Percentiles rank a stretch among this genome's conserved stretches.
These are phyloP conservation scores for Litocranius walleri DNA, from an alignment of 2,113 vertebrate species.

Conservation along the genomic window DNA sequence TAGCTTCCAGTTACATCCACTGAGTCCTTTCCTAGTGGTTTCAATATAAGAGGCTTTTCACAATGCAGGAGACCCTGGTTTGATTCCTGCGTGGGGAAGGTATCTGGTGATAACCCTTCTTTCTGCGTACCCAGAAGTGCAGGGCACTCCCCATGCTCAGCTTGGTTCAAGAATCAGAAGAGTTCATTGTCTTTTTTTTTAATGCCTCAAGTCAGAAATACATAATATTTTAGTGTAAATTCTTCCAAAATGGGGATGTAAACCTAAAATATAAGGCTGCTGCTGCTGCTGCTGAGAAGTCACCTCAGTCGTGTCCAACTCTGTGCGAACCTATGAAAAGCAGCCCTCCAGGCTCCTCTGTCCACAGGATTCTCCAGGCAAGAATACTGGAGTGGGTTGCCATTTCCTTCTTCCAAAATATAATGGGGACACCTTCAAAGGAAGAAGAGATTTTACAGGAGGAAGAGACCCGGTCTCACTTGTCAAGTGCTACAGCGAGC, in stretches of 20 bases:
- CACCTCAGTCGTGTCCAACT: background rate
- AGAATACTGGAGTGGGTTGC: background rate
- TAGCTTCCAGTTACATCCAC: background rate
- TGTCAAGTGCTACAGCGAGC: background rate
- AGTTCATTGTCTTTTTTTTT: background rate
- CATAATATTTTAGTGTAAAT: background rate
- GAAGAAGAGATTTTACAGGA: background rate
- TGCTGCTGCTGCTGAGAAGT: background rate
- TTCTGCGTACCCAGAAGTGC: fast-evolving
- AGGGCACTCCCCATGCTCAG: background rate
- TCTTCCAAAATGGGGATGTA: background rate
- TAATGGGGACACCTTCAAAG: background rate
- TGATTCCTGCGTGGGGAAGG: too few species aligned
- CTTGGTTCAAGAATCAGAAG: background rate
- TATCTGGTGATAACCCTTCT: background rate
- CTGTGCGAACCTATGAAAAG: background rate
- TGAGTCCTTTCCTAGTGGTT: background rate
- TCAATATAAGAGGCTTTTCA: background rate
- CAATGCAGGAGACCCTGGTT: background rate
- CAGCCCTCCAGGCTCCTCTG: background rate
- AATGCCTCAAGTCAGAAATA: background rate
- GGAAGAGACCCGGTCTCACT: background rate
- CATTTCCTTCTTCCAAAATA: too few species aligned
- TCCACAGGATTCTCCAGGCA: background rate
- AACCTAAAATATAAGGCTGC: background rate